Conservation (phyloP, 2,888 invertebrate species). For the Hypomecis atomaria region DNA sequence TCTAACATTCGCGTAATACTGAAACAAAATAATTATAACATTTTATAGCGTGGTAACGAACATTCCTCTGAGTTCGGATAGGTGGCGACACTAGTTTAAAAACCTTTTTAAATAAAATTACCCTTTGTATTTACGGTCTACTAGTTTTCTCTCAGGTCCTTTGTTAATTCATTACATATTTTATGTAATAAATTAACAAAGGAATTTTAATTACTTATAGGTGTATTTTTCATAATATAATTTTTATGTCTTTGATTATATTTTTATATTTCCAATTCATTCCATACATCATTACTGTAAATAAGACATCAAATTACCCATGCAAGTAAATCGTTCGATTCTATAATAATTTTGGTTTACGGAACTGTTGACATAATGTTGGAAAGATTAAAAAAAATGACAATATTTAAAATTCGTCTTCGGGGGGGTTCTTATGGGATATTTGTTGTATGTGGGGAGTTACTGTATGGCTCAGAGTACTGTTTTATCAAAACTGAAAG, state of each 20-base stretch:
- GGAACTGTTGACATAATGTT: too few relatives aligned
- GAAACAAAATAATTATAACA: slow-evolving; percentile 5
- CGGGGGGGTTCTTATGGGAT: background rate
- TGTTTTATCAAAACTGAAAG: background rate
- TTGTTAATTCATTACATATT: background rate
- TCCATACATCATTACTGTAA: too few relatives aligned
- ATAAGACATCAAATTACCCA: too few relatives aligned
- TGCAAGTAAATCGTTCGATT: background rate
- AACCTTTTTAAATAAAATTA: background rate
- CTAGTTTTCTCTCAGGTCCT: slow-evolving; percentile 4
- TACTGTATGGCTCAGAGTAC: background rate
- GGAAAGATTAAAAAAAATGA: background rate
- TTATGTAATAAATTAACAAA: background rate
- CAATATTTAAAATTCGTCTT: background rate
- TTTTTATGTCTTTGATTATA: background rate
- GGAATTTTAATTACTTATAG: too few relatives aligned
- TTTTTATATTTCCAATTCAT: background rate
- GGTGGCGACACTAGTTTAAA: slow-evolving; percentile 21
- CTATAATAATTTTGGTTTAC: too few relatives aligned
- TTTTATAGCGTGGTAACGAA: slow-evolving; percentile 1
- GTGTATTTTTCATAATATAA: too few relatives aligned
- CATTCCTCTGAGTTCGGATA: slow-evolving; percentile 22
- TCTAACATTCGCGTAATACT: slow-evolving; percentile 3
- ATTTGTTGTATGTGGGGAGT: background rate
- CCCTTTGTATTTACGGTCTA: slow-evolving; percentile 13